Evolutionary conservation across 2,797 vertebrate genomes (phyloP).

Genomic region (Ispidina picta): DNA sequence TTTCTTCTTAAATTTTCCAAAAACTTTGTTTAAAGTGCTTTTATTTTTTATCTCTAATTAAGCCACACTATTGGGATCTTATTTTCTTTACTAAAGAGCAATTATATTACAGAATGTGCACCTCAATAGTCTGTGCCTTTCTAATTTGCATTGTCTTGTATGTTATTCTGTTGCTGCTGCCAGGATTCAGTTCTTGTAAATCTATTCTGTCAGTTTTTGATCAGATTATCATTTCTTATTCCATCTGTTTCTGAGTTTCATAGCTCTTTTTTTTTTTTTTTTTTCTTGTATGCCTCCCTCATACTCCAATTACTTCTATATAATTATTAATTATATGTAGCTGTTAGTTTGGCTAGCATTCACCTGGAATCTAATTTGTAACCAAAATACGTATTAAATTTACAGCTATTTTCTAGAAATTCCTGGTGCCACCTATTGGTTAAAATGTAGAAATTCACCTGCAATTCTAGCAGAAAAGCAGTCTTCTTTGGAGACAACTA

Average conservation of each 20-base stretch:
- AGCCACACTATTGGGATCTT: not conserved
- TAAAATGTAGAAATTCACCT: not conserved
- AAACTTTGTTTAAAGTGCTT: not conserved
- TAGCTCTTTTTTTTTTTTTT: not conserved
- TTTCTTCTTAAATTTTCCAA: not conserved
- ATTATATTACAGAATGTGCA: not conserved
- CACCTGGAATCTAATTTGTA: not conserved
- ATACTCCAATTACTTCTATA: not conserved
- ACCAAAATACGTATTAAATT: not conserved
- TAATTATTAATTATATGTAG: not conserved
- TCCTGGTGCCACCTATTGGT: slow-evolving; percentile 54
- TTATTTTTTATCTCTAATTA: not conserved
- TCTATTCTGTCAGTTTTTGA: not conserved
- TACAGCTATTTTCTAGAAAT: slow-evolving; percentile 24
- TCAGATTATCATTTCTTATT: not conserved
- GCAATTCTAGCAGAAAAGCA: not conserved
- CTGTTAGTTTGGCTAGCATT: not conserved
- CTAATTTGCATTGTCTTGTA: not conserved
- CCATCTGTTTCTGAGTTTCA: not conserved
- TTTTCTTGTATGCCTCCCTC: not conserved
- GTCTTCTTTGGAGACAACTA: not conserved
- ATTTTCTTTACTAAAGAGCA: not conserved
- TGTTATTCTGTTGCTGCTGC: not conserved
- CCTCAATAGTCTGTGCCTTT: not conserved
- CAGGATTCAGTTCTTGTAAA: not conserved